phyloP scores from a whole-genome alignment of 2,797 vertebrate genomes.

The Synaphobranchus kaupii region DNA sequence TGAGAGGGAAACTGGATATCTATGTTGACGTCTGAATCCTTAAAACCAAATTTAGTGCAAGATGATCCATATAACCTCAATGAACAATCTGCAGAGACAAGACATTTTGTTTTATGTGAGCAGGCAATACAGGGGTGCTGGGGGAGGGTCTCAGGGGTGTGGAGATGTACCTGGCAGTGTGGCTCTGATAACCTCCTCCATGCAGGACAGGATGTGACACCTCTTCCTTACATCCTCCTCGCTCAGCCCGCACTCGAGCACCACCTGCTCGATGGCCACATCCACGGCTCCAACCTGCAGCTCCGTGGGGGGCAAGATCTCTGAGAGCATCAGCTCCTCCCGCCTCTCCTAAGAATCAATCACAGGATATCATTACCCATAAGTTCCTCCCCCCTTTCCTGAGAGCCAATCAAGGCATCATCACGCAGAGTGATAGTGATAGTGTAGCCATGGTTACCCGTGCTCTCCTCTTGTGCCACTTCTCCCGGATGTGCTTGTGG shows the following conservation, averaged over 20 bases:
- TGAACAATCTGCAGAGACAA: constrained; percentile 77
- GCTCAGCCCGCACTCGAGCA: constrained; percentile 79
- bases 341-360: constrained; percentile 75
- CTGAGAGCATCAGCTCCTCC: constrained; percentile 82
- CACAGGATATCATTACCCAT: constrained; percentile 17
- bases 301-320: constrained; percentile 78
- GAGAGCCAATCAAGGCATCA: not conserved
- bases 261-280: constrained; percentile 75
- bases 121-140: not conserved
- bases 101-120: not conserved
- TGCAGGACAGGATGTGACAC: constrained; percentile 68
- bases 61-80: constrained; percentile 93
- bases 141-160: not conserved
- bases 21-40: constrained; percentile 91
- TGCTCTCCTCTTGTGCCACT: constrained; percentile 84
- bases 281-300: constrained; percentile 80
- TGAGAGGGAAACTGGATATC: constrained; percentile 86
- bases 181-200: constrained; percentile 81
- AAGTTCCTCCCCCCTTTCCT: not conserved
- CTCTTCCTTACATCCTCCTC: constrained; percentile 79
- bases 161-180: constrained; percentile 80
- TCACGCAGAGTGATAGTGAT: not conserved
- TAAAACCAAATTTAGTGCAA: constrained; percentile 89
- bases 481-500: constrained; percentile 88
- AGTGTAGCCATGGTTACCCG: constrained; percentile 71